Evolutionary conservation across 2,113 vertebrate species (phyloP).

Genomic region (Cettia cetti): DNA sequence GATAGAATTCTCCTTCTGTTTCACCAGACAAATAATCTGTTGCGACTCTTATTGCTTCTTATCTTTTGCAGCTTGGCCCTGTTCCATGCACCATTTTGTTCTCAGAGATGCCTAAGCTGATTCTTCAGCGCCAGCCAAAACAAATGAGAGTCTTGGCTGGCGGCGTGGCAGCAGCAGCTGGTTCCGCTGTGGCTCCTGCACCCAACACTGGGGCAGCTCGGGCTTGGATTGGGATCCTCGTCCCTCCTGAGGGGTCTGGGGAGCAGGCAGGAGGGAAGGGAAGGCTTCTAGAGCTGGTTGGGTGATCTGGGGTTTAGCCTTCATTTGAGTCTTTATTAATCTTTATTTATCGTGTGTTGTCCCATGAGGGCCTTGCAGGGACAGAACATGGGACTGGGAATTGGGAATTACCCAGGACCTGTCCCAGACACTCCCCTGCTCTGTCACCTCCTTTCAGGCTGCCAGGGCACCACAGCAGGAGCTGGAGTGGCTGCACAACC

Average conservation of each 20-base stretch:
- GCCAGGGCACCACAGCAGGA: neutral
- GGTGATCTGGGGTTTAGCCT: neutral
- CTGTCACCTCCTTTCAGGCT: neutral
- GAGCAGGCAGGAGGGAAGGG: neutral
- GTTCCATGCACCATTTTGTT: slow-evolving; percentile 77
- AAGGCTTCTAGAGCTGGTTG: neutral
- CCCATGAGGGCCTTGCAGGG: neutral
- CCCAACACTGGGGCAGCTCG: slow-evolving; percentile 66
- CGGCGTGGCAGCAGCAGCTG: slow-evolving; percentile 66
- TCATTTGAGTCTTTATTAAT: neutral
- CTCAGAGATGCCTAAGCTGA: slow-evolving; percentile 74
- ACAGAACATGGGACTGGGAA: neutral
- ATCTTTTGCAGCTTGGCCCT: slow-evolving; percentile 72
- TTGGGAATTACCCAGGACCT: neutral
- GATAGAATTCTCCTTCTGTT: slow-evolving; percentile 73
- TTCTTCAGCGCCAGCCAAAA: slow-evolving; percentile 77
- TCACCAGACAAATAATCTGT: slow-evolving; percentile 80
- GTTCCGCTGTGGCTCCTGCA: slow-evolving; percentile 59
- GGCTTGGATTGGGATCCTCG: neutral
- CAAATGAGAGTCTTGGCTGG: slow-evolving; percentile 74
- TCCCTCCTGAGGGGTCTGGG: slow-evolving; percentile 14
- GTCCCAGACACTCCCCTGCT: neutral
- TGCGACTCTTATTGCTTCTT: slow-evolving; percentile 72
- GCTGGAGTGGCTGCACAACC: neutral
- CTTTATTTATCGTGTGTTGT: neutral